Conservation (phyloP, 2,113 vertebrate genomes). For the Orientallactaga bullata region DNA sequence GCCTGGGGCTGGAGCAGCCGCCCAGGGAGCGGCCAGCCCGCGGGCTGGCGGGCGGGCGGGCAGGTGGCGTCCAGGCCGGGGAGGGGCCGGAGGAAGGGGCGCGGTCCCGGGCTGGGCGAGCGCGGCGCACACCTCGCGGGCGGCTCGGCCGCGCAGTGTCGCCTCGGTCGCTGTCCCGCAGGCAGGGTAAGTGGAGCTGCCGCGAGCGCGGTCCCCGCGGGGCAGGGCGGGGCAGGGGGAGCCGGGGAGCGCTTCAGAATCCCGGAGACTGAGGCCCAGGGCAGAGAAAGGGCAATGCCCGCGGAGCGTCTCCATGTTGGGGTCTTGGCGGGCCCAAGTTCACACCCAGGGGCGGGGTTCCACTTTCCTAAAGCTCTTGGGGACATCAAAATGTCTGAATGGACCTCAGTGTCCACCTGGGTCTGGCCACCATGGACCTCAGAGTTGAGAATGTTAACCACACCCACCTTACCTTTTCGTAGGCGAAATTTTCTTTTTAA, state of each 20-base stretch:
- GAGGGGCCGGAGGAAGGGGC: conserved; percentile 1
- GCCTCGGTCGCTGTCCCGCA: no score
- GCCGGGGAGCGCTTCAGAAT: no score
- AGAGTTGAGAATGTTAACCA: neutral
- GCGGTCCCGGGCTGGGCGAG: neutral
- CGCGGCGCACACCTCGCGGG: rapidly evolving
- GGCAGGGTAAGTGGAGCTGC: conserved; percentile 21
- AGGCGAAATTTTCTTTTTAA: no score
- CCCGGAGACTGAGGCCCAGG: neutral
- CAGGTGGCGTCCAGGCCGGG: neutral
- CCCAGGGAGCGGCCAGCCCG: neutral
- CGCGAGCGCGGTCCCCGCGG: neutral
- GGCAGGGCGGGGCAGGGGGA: neutral
- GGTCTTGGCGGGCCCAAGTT: neutral
- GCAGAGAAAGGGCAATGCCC: neutral
- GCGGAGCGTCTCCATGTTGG: neutral
- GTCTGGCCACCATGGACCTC: neutral
- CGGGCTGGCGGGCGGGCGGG: neutral
- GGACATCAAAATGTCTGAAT: neutral
- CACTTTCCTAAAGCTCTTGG: neutral
- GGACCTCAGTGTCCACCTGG: no score
- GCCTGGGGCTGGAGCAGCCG: neutral
- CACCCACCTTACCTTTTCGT: neutral
- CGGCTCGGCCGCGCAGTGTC: rapidly evolving
- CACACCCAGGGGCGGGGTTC: neutral